Percentiles rank a stretch among this genome's conserved stretches.
phyloP scores from a whole-genome alignment of 2,888 invertebrate species.

The Platycheirus rosarum region DNA sequence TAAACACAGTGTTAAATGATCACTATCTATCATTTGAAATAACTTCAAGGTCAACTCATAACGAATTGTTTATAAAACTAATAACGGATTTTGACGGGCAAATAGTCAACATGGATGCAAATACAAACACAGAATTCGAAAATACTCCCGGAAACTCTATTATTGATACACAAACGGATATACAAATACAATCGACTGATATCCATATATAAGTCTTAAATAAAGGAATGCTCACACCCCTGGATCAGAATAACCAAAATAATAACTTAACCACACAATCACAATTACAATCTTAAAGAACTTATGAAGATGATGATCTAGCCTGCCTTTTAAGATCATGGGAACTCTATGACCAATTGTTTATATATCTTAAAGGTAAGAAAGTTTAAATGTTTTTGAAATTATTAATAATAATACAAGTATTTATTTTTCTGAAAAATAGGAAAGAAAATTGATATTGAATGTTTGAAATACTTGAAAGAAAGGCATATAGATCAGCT shows the following conservation, averaged over 20 bases:
- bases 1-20: neutral
- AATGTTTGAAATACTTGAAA: neutral
- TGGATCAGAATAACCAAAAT: neutral
- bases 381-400: neutral
- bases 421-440: neutral
- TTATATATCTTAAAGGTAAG: neutral
- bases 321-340: conserved; percentile 1
- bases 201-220: neutral
- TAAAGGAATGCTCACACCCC: neutral
- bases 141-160: neutral
- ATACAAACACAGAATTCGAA: neutral
- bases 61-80: neutral
- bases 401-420: neutral
- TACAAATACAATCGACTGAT: neutral
- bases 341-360: neutral
- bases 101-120: neutral
- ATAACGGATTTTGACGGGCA: neutral
- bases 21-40: conserved; percentile 6
- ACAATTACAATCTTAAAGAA: neutral
- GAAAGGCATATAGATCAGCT: neutral
- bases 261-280: neutral
- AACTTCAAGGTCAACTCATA: neutral
- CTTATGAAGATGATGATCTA: neutral
- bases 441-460: neutral
- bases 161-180: conserved; percentile 1